These are phyloP conservation scores for Margarornis squamiger DNA, from an alignment of 2,797 vertebrate species.

Conservation along the genomic window DNA sequence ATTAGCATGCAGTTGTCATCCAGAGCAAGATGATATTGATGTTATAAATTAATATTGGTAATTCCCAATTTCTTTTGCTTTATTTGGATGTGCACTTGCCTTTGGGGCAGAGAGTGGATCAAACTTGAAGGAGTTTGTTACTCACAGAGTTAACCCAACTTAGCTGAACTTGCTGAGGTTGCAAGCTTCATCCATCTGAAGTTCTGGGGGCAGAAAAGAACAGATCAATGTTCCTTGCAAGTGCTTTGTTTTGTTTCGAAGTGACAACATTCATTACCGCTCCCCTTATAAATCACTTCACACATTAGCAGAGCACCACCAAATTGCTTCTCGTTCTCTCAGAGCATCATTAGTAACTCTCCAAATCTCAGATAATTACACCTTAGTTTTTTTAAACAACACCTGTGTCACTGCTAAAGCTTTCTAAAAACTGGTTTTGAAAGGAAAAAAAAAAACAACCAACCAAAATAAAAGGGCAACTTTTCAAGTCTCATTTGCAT, in stretches of 20 bases:
- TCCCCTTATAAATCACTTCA: slow-evolving; percentile 15
- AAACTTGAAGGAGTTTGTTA: background rate
- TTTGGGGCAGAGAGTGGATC: background rate
- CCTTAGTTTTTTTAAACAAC: background rate
- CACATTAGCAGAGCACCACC: background rate
- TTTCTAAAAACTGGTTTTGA: background rate
- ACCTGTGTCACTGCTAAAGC: background rate
- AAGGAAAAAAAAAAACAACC: background rate
- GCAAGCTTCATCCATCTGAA: background rate
- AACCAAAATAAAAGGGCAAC: background rate
- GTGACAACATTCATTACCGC: slow-evolving; percentile 20
- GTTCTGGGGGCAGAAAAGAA: fast-evolving
- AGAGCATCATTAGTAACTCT: background rate
- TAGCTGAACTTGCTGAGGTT: background rate
- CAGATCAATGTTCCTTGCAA: background rate
- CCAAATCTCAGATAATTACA: background rate
- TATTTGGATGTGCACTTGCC: background rate
- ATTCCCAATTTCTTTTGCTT: background rate
- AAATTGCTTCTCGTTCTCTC: background rate
- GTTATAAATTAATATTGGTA: background rate
- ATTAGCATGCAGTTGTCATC: background rate
- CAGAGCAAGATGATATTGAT: background rate
- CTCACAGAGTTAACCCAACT: background rate
- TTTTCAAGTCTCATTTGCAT: background rate
- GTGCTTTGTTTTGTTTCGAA: slow-evolving; percentile 14